These are phyloP conservation scores for Habropoda laboriosa DNA, from an alignment of 1,140 invertebrate species.

Conservation along the genomic window DNA sequence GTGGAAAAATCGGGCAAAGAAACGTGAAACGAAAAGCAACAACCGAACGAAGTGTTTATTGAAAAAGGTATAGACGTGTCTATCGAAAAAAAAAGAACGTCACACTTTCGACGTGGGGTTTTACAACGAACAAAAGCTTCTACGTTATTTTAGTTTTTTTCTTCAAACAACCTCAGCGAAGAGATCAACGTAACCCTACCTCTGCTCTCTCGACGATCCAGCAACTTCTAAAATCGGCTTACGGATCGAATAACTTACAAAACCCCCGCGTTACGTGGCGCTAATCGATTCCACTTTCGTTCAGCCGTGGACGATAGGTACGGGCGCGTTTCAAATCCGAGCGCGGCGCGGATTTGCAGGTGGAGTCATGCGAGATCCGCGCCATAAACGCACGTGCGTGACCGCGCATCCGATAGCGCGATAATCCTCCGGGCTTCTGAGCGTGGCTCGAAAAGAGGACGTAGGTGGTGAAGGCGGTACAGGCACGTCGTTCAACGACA, in stretches of 20 bases:
- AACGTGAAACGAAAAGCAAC: conserved; percentile 13
- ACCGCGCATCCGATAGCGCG: conserved; percentile 67
- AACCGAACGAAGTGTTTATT: conserved; percentile 9
- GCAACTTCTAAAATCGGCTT: conserved; percentile 30
- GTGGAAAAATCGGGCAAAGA: conserved; percentile 5
- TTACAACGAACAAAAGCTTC: background rate
- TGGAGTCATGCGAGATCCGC: conserved; percentile 66
- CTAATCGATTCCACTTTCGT: conserved; percentile 59
- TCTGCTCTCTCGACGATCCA: background rate
- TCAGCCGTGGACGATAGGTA: conserved; percentile 61
- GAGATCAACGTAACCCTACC: background rate
- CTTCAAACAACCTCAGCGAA: background rate
- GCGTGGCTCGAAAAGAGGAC: conserved; percentile 54
- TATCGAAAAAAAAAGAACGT: conserved; percentile 37
- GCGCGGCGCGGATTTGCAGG: conserved; percentile 64
- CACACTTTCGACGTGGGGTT: background rate
- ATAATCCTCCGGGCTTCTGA: conserved; percentile 66
- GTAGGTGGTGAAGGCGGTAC: conserved; percentile 54
- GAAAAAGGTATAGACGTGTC: conserved; percentile 40
- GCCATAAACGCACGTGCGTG: conserved; percentile 64
- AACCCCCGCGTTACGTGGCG: conserved; percentile 22
- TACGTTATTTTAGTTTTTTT: background rate
- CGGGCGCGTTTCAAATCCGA: conserved; percentile 64
- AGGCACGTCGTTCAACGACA: conserved; percentile 38
- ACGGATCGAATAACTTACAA: conserved; percentile 30